A percentile compares a stretch with the other conserved stretches of the same genome.
Conservation (phyloP, 2,888 invertebrate genomes). For the Autographa pulchrina region DNA sequence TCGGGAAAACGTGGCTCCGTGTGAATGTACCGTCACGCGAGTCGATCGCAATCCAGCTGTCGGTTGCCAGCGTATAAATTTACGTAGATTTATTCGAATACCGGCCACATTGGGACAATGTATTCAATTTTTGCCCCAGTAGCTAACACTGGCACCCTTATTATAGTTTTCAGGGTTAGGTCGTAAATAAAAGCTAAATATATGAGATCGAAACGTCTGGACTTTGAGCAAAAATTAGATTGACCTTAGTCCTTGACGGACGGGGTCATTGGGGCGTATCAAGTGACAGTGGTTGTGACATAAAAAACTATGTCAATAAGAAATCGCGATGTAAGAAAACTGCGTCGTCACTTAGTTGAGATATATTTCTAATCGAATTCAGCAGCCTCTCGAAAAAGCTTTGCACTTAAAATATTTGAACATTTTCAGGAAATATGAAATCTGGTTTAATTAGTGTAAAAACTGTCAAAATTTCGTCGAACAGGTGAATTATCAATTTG, state of each 20-base stretch:
- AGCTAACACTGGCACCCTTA: conserved; percentile 1
- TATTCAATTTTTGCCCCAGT: conserved; percentile 25
- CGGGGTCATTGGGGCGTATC: not conserved
- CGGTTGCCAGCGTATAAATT: conserved; percentile 23
- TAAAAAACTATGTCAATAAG: not conserved
- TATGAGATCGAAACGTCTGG: no score
- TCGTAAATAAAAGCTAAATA: not conserved
- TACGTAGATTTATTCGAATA: conserved; percentile 33
- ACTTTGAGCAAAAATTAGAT: not conserved
- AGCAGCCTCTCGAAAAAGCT: no score
- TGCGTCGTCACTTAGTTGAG: not conserved
- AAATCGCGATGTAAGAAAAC: not conserved
- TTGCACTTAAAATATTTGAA: no score
- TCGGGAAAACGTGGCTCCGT: no score
- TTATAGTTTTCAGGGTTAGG: conserved; percentile 18
- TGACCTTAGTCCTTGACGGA: not conserved
- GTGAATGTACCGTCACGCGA: no score
- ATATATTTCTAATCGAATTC: not conserved
- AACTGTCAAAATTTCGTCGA: no score
- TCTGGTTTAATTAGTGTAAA: no score
- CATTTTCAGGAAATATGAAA: no score
- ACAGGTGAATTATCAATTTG: not conserved
- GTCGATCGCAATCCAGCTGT: conserved; percentile 36
- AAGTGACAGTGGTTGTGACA: not conserved
- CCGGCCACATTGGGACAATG: conserved; percentile 11